A percentile compares a stretch with the other conserved stretches of the same genome.
These are phyloP conservation scores for Xestia ashworthii DNA, from an alignment of 2,888 invertebrate species.

Conservation along the genomic window DNA sequence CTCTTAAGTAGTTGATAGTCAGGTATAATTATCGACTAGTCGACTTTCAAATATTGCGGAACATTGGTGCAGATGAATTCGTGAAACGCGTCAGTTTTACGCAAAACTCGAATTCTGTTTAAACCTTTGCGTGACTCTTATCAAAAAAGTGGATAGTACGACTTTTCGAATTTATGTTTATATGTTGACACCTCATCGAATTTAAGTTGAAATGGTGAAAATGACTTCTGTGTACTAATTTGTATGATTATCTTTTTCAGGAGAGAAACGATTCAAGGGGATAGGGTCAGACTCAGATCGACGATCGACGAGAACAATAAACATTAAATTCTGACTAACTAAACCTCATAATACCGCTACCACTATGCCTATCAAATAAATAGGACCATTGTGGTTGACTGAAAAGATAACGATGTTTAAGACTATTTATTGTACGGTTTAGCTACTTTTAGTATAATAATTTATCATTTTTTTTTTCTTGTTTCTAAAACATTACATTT, in stretches of 20 bases:
- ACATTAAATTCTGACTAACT: neutral
- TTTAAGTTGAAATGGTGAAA: neutral
- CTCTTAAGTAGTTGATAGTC: conserved; percentile 26
- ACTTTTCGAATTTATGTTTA: too few relatives aligned
- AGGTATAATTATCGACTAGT: conserved; percentile 41
- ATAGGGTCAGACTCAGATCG: neutral
- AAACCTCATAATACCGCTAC: neutral
- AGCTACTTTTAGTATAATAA: too few relatives aligned
- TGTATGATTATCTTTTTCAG: neutral
- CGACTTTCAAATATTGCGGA: conserved; percentile 13
- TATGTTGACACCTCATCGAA: too few relatives aligned
- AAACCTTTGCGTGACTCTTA: neutral
- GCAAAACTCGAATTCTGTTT: neutral
- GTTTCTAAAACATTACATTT: too few relatives aligned
- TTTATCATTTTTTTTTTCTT: too few relatives aligned
- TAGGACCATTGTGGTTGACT: neutral
- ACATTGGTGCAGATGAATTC: neutral
- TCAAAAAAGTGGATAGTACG: neutral
- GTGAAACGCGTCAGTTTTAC: neutral
- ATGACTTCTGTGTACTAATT: neutral
- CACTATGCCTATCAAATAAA: neutral
- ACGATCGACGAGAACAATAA: neutral
- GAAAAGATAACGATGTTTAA: too few relatives aligned
- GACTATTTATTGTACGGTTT: too few relatives aligned
- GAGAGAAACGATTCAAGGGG: neutral